Base-by-base conservation (phyloP, 2,113 vertebrate genomes). In the Mustela lutreola region DNA sequence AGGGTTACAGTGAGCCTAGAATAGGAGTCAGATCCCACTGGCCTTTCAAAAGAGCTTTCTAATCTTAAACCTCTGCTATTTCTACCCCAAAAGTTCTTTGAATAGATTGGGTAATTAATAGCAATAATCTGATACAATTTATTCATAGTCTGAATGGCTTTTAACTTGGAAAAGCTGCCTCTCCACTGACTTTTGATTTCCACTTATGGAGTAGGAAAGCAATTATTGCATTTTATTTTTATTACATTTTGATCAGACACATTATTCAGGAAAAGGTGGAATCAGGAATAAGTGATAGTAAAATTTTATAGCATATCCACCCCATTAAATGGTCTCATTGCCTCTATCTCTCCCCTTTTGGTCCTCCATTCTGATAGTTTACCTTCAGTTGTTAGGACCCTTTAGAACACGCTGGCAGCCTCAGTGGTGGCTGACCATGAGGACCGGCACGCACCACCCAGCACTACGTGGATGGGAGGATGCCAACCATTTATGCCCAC, bases 201-300 rank as follows among this genome's bases (percentile, higher is more conserved):
- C 39, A 73, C 76, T 93, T 82, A 48, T 33, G 33, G 58, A 26
- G 33, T 96, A 18, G 81, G 39, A 65, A 90, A 96, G 76, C 91
- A 71, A 97, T 92, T 92, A 93, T 97, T 97, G 93, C 24, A 85
- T 90, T 96, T 94, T 90, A 84, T 95, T 89, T 96, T 96, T 90
- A 94, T 71, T 95, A 85, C 36, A 56, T 92, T 95, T 95, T 24
- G 5, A 75, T 95, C 83, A 96, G 75, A 94, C 5, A 36, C 53
- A 79, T 88, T 94, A 83, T n/a, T 85, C 81, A 78, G 33, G 33
- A 80, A 96, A 94, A 96, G 6, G 16, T 89, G 15, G 70, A 94
- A 89, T 92, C 73, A 91, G 58, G 19, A 60, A 95, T 96, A 79
- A 79, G 26, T 50, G 39, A 94, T 28, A 71, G 21, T 94, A 85